phyloP scores from a whole-genome alignment of 2,113 vertebrate genomes.

The Egretta garzetta region DNA sequence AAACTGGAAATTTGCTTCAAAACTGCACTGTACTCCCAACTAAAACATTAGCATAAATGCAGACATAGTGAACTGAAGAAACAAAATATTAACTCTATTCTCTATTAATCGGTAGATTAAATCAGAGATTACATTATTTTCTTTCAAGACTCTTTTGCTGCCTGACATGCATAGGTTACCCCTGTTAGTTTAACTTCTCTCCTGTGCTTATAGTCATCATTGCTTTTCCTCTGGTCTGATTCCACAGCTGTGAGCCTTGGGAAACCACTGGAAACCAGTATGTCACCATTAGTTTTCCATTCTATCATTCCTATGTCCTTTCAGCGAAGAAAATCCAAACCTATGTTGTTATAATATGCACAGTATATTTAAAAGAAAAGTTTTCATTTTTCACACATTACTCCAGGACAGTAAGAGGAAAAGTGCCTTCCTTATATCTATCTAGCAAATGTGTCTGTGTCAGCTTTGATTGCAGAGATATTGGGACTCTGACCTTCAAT shows the following conservation, averaged over 20 bases:
- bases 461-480: conserved; percentile 70
- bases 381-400: conserved; percentile 39
- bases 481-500: conserved; percentile 75
- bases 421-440: conserved; percentile 48
- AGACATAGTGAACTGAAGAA: not conserved
- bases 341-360: not conserved
- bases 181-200: not conserved
- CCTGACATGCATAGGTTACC: not conserved
- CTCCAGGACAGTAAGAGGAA: not conserved
- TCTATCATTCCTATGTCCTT: not conserved
- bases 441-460: conserved; percentile 49
- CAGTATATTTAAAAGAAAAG: conserved; percentile 16
- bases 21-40: not conserved
- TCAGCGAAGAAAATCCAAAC: not conserved
- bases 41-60: not conserved
- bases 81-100: not conserved
- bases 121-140: not conserved
- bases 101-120: not conserved
- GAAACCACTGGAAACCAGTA: not conserved
- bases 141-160: not conserved
- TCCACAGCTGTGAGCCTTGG: not conserved
- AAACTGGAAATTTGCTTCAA: not conserved
- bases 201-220: not conserved
- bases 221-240: not conserved
- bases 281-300: not conserved